Conservation (phyloP, 1,140 invertebrate genomes). For the Eulimnadia texana region DNA sequence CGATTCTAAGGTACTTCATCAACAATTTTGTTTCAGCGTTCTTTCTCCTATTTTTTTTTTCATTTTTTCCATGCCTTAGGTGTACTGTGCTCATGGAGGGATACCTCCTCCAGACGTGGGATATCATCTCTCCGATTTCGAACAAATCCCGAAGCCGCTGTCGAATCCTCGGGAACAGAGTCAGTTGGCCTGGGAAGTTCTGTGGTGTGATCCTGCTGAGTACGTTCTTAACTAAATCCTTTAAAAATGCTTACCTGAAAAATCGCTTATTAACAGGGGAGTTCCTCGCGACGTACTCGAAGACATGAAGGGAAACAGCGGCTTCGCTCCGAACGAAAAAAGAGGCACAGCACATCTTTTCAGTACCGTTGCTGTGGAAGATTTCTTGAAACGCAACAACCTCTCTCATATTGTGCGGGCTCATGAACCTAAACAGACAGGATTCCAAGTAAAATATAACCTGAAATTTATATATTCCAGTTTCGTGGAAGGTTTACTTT, state of each 20-base stretch:
- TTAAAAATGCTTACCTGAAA: background rate
- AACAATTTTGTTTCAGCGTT: background rate
- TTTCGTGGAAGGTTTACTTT: too few relatives aligned
- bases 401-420: conserved; percentile 52
- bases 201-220: conserved; percentile 63
- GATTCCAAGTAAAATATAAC: conserved; percentile 42
- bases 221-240: conserved; percentile 23
- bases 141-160: conserved; percentile 46
- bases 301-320: conserved; percentile 41
- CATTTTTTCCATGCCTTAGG: conserved; percentile 27
- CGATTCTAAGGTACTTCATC: conserved; percentile 40
- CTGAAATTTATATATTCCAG: conserved; percentile 8
- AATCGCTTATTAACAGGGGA: background rate
- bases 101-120: conserved; percentile 46
- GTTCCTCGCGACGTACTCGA: conserved; percentile 31
- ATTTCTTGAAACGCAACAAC: conserved; percentile 44
- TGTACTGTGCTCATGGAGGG: conserved; percentile 60
- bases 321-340: conserved; percentile 49
- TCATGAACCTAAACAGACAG: conserved; percentile 52
- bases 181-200: conserved; percentile 53
- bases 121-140: conserved; percentile 36
- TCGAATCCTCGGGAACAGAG: conserved; percentile 45
- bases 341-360: conserved; percentile 58
- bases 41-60: conserved; percentile 6
- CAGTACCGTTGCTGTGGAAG: conserved; percentile 44